phyloP scores from a whole-genome alignment of 2,113 vertebrate species.

The Myrmecobius fasciatus region DNA sequence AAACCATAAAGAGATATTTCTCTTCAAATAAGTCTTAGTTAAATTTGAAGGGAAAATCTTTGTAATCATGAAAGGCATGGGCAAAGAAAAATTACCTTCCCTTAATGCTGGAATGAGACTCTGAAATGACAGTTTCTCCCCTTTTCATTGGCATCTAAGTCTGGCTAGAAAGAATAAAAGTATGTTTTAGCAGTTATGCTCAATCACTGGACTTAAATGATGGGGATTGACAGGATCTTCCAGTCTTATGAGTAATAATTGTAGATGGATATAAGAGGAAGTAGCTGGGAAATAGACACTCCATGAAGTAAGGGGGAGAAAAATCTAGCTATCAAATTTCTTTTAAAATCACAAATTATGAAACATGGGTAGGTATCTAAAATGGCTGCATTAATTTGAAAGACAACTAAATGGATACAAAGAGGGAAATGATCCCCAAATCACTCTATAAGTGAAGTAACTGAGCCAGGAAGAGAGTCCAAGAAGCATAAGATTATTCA shows the following conservation, averaged over 20 bases:
- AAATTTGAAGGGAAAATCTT: conserved; percentile 31
- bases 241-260: neutral
- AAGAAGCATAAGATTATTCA: neutral
- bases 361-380: conserved; percentile 31
- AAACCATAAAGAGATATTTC: conserved; percentile 38
- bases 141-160: conserved; percentile 28
- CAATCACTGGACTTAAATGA: neutral
- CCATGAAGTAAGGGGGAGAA: neutral
- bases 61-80: conserved; percentile 16
- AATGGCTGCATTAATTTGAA: conserved; percentile 30
- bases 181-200: neutral
- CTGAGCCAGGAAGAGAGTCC: conserved; percentile 2
- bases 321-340: neutral
- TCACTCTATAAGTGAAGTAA: neutral
- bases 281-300: neutral
- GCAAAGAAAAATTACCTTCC: neutral
- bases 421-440: neutral
- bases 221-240: neutral
- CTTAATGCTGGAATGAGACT: conserved; percentile 20
- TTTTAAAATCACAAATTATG: conserved; percentile 10
- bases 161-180: conserved; percentile 11
- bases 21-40: conserved; percentile 41
- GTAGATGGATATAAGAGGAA: neutral
- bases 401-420: conserved; percentile 32
- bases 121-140: neutral